Conservation (phyloP, 2,797 vertebrate species). For the Eptatretus atami region DNA sequence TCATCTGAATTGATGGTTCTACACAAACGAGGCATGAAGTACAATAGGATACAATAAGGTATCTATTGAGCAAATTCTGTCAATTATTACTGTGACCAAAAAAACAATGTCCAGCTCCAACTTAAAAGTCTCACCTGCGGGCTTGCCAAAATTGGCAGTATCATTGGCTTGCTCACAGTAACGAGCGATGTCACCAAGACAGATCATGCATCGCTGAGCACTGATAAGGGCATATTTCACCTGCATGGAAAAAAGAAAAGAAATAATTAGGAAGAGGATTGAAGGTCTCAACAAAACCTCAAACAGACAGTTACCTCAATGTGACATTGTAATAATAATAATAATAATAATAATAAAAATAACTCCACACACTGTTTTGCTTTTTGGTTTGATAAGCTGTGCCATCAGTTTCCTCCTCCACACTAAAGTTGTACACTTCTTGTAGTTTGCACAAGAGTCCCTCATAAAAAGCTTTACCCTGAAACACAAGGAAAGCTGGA, state of each 20-base stretch:
- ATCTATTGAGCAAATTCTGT: no score
- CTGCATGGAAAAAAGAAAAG: slow-evolving; percentile 15
- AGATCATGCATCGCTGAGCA: slow-evolving; percentile 83
- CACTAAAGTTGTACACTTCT: slow-evolving; percentile 54
- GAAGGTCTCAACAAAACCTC: slow-evolving; percentile 1
- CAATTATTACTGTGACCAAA: no score
- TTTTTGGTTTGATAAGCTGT: slow-evolving; percentile 59
- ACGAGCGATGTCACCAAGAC: slow-evolving; percentile 72
- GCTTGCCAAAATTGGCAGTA: slow-evolving; percentile 74
- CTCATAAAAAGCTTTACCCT: not conserved
- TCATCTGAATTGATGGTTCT: no score
- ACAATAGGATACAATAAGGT: no score
- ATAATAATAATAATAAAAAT: no score
- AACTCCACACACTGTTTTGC: slow-evolving; percentile 35
- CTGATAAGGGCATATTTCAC: slow-evolving; percentile 92
- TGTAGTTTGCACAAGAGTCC: slow-evolving; percentile 62
- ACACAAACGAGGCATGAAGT: no score
- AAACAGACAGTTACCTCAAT: no score
- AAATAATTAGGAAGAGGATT: not conserved
- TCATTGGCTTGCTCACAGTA: slow-evolving; percentile 77
- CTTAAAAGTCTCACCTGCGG: slow-evolving; percentile 35
- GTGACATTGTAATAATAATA: no score
- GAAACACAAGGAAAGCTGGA: not conserved
- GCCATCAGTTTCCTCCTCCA: slow-evolving; percentile 84
- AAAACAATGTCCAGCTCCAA: not conserved